A percentile compares a stretch with the other conserved stretches of the same genome.
phyloP scores from a whole-genome alignment of 2,888 invertebrate genomes.

The Cabera pusaria region DNA sequence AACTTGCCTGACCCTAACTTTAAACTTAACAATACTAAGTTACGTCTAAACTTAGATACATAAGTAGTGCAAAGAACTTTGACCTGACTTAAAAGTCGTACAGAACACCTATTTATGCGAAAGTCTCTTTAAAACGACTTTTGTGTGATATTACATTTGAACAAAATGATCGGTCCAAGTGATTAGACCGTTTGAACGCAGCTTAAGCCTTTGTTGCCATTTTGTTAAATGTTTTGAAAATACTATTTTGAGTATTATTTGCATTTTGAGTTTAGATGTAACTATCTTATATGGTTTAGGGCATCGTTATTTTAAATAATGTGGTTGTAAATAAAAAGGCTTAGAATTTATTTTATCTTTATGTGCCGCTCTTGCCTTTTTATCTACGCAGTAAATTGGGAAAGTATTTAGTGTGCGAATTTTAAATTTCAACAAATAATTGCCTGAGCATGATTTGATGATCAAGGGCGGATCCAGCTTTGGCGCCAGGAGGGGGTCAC shows the following conservation, averaged over 20 bases:
- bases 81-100: background rate
- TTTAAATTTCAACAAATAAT: too few relatives aligned
- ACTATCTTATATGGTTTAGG: conserved; percentile 1
- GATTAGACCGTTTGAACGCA: background rate
- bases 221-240: conserved; percentile 1
- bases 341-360: too few relatives aligned
- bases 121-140: conserved; percentile 14
- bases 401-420: too few relatives aligned
- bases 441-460: too few relatives aligned
- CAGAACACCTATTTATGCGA: background rate
- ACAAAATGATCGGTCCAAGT: conserved; percentile 3
- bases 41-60: background rate
- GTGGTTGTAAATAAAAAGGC: background rate
- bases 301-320: background rate
- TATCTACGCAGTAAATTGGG: too few relatives aligned
- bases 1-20: background rate
- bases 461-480: too few relatives aligned
- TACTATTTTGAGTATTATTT: background rate
- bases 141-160: conserved; percentile 1
- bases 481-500: too few relatives aligned
- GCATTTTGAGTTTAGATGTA: conserved; percentile 1
- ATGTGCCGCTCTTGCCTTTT: too few relatives aligned
- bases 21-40: background rate
- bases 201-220: background rate
- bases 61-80: background rate